Evolutionary conservation across 1,140 invertebrate genomes (phyloP), one percentile per base, ranked within the genome.

Genomic region (Polypedilum vanderplanki): DNA sequence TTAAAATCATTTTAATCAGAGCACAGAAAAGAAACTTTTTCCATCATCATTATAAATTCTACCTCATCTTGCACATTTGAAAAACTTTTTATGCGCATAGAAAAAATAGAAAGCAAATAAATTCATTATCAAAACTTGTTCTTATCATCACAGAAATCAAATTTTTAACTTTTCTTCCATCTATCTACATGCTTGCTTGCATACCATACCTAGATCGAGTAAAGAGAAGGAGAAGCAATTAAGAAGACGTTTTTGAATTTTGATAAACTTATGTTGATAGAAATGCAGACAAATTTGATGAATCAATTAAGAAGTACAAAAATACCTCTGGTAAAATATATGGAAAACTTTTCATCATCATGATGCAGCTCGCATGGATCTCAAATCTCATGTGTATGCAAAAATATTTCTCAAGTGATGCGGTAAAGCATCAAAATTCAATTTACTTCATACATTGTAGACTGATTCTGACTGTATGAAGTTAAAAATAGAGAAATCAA

Each of bases 251-350:
- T 57, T 8, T 4, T 4, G 46, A 57, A 15, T 57, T 57, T 57
- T 57, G 46, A 57, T 57, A 12, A 33, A 57, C 46, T 57, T 57
- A 57, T n/a, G 46, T 57, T n/a, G 46, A 57, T 57, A 33, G 46
- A 57, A 57, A n/a, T 57, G 46, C 46, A 57, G 46, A 57, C 46
- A 57, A 57, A 57, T 57, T 57, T 57, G 46, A 57, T 57, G 46
- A 57, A 57, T 57, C 46, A 57, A 57, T 57, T 57, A 57, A 3
- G 4, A n/a, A 57, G 12, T 57, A n/a, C 12, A 57, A 57, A 57
- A 15, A 57, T 57, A n/a, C n/a, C 46, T 57, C n/a, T 57, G 15
- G 12, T n/a, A n/a, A n/a, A 57, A n/a, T 57, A 12, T n/a, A n/a
- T n/a, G n/a, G n/a, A n/a, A 57, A 57, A 46, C 15, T 46, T 46